Evolutionary conservation across 2,113 vertebrate genomes (phyloP).

Genomic region (Actenoides hombroni): DNA sequence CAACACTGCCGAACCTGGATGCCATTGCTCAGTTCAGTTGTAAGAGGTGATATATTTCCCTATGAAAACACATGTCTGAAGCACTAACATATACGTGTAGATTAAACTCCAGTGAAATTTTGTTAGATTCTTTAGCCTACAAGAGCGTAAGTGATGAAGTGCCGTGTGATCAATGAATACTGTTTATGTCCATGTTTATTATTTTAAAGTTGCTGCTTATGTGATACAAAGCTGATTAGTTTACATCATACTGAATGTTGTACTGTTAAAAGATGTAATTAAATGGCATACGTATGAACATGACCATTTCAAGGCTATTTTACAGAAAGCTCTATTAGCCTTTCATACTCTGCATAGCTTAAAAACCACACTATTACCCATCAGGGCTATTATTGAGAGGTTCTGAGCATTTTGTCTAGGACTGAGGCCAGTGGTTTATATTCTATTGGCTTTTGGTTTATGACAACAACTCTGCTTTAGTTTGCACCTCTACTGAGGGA

Average conservation of each 20-base stretch:
- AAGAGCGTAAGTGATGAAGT: neutral
- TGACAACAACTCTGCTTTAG: neutral
- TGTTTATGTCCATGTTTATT: neutral
- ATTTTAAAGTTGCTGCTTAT: neutral
- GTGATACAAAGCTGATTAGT: neutral
- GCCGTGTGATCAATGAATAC: neutral
- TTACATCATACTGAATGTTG: neutral
- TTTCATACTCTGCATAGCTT: neutral
- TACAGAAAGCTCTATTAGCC: neutral
- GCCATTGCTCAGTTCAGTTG: neutral
- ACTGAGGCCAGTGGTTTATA: neutral
- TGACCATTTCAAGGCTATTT: neutral
- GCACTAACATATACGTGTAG: neutral
- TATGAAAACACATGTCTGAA: neutral
- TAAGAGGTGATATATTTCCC: neutral
- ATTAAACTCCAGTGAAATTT: neutral
- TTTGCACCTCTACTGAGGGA: neutral
- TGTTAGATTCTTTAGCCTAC: neutral
- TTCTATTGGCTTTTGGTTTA: neutral
- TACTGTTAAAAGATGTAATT: neutral
- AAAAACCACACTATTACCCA: neutral
- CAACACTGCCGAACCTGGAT: neutral
- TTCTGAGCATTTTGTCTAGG: neutral
- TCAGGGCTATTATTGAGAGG: neutral
- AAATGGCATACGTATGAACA: accelerated